Conservation (phyloP, 1,140 invertebrate genomes). For the Thrips palmi region DNA sequence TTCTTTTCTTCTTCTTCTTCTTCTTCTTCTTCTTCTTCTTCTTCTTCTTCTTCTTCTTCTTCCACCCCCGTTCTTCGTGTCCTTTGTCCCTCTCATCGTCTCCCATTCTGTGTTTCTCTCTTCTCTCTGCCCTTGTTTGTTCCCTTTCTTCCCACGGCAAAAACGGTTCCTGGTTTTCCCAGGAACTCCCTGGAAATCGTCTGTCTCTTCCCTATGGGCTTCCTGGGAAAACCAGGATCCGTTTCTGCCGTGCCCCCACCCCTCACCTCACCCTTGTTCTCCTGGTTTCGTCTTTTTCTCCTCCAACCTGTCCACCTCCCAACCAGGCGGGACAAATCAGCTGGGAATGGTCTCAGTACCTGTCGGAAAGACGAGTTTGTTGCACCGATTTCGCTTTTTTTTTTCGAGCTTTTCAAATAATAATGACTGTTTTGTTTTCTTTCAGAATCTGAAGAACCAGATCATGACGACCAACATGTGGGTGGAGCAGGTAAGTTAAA, state of each 20-base stretch:
- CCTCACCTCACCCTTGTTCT: conserved; percentile 12
- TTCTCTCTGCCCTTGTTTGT: conserved; percentile 1
- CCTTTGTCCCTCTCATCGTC: not conserved
- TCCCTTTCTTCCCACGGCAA: too few species aligned
- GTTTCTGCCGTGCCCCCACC: conserved; percentile 12
- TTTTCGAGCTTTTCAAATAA: not conserved
- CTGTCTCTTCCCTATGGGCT: too few species aligned
- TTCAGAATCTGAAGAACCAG: conserved; percentile 88
- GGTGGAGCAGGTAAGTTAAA: conserved; percentile 76
- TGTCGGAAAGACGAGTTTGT: not conserved
- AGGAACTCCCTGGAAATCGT: too few species aligned
- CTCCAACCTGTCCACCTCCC: conserved; percentile 1
- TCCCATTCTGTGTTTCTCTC: not conserved
- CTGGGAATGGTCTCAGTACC: too few species aligned
- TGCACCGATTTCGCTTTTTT: too few species aligned
- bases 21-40: too few species aligned
- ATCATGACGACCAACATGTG: conserved; percentile 96
- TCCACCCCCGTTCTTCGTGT: too few species aligned
- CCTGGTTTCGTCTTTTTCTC: conserved; percentile 10
- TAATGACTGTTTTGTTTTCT: conserved; percentile 30
- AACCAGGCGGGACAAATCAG: too few species aligned
- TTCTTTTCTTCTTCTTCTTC: conserved; percentile 4
- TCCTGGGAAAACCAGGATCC: too few species aligned
- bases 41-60: too few species aligned
- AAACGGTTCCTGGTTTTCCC: too few species aligned